Evolutionary conservation across 2,888 invertebrate species (phyloP), one percentile per base, ranked within the genome.

Genomic region (Rambutsinella grinnellia): DNA sequence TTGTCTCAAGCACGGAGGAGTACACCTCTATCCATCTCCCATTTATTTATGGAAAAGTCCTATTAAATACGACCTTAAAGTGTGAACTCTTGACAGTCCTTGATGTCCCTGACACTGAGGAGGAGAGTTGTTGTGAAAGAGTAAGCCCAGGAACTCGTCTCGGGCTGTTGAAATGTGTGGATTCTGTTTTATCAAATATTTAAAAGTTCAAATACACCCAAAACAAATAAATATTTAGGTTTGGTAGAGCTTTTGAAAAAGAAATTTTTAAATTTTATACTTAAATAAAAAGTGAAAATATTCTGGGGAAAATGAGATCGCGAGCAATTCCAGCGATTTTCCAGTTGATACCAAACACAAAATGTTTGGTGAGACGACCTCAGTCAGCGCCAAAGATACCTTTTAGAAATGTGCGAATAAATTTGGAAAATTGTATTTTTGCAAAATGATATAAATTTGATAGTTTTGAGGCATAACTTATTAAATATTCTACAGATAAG

Each of bases 91-190:
- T 68, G 75, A 68, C 75, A 75, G 75, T 68, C 75, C 68, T 63
- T 68, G 68, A 75, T 75, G 75, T 62, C 75, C 75, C 75, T 75
- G 75, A 75, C 75, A 75, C 75, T 75, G 68, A 75, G 56, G 61
- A 74, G 54, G 67, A 68, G 8, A 15, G 6, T 44, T 75, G 74
- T 58, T 67, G 28, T 67, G 54, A 56, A 56, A 67, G 74, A 67
- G 67, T 75, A 67, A n/a, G n/a, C n/a, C n/a, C n/a, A n/a, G n/a
- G n/a, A n/a, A n/a, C n/a, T n/a, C n/a, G n/a, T n/a, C n/a, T n/a
- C n/a, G n/a, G n/a, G n/a, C n/a, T n/a, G n/a, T n/a, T n/a, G n/a
- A n/a, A n/a, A n/a, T n/a, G n/a, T n/a, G n/a, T n/a, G n/a, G n/a
- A 13, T 44, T 8, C 44, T 44, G 44, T 49, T 49, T 49, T 49